A percentile compares a stretch with the other conserved stretches of the same genome.
phyloP scores from a whole-genome alignment of 1,140 invertebrate species.

The Procambarus virginalis region DNA sequence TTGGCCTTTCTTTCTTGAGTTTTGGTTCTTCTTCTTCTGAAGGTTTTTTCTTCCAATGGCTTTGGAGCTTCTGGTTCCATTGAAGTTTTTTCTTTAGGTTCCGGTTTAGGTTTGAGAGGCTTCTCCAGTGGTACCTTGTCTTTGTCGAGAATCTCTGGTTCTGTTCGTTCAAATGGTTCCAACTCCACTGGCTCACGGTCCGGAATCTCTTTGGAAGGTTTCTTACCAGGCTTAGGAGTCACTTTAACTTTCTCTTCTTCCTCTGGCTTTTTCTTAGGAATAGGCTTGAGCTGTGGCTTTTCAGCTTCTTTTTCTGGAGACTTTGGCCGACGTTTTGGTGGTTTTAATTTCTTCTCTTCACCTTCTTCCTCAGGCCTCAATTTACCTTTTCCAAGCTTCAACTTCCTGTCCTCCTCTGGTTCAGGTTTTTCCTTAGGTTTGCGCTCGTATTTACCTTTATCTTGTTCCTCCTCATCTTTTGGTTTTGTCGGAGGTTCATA shows the following conservation, averaged over 20 bases:
- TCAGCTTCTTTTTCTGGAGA: constrained; percentile 41
- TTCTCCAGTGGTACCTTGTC: constrained; percentile 33
- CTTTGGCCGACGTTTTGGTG: constrained; percentile 37
- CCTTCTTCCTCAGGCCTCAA: constrained; percentile 37
- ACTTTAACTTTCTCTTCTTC: constrained; percentile 43
- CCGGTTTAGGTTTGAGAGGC: constrained; percentile 28
- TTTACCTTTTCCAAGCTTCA: constrained; percentile 50
- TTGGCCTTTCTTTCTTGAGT: constrained; percentile 37
- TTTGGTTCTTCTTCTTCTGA: constrained; percentile 16
- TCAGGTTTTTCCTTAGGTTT: constrained; percentile 47
- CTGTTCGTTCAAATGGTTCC: constrained; percentile 44
- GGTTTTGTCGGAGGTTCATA: constrained; percentile 5
- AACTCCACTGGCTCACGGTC: constrained; percentile 54
- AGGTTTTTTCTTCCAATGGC: constrained; percentile 4
- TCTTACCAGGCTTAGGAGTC: constrained; percentile 41
- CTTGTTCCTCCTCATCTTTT: constrained; percentile 40
- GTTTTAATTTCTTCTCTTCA: constrained; percentile 35
- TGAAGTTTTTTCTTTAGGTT: constrained; percentile 25
- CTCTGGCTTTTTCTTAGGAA: constrained; percentile 56
- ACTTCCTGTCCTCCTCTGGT: constrained; percentile 32
- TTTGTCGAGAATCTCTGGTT: constrained; percentile 53
- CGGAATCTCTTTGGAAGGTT: constrained; percentile 30
- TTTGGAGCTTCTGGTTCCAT: constrained; percentile 37
- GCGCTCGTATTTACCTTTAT: constrained; percentile 43
- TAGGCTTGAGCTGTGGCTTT: constrained; percentile 46